These are phyloP conservation scores for Pseudomugil tenellus DNA, from an alignment of 2,797 vertebrate genomes.

Conservation along the genomic window DNA sequence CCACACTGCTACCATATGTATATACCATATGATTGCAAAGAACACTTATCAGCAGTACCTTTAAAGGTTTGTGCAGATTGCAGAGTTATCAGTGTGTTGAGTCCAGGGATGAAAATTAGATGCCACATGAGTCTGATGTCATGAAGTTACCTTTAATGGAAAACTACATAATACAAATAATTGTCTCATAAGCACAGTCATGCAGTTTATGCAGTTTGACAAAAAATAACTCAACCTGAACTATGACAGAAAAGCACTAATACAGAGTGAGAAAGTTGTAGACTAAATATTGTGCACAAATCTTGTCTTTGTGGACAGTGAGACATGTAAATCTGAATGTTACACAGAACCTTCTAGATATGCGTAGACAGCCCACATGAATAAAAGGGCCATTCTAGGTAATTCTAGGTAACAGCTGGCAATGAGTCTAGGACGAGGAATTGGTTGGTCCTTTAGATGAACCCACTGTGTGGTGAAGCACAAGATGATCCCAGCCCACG, in stretches of 20 bases:
- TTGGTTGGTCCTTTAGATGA: slow-evolving; percentile 27
- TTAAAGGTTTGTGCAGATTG: background rate
- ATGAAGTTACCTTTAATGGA: slow-evolving; percentile 61
- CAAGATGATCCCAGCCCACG: slow-evolving; percentile 95
- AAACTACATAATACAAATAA: slow-evolving; percentile 51
- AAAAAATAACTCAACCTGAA: background rate
- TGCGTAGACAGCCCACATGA: slow-evolving; percentile 4
- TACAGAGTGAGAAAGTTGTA: slow-evolving; percentile 1
- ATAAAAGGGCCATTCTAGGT: slow-evolving; percentile 9
- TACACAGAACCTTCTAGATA: slow-evolving; percentile 2
- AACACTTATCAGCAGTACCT: background rate
- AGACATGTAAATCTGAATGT: slow-evolving; percentile 12
- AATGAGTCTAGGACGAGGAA: slow-evolving; percentile 55
- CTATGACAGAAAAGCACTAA: slow-evolving; percentile 1
- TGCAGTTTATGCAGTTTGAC: too few species aligned
- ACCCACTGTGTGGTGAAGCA: slow-evolving; percentile 88
- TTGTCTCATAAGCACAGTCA: too few species aligned
- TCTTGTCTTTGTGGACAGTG: slow-evolving; percentile 1
- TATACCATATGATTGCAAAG: too few species aligned
- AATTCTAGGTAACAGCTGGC: background rate
- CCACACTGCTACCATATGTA: background rate
- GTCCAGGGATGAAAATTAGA: slow-evolving; percentile 20
- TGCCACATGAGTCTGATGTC: background rate
- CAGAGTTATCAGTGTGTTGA: background rate
- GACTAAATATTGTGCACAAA: slow-evolving; percentile 10